Conservation (phyloP, 2,797 vertebrate genomes). For the Neosalanx taihuensis region DNA sequence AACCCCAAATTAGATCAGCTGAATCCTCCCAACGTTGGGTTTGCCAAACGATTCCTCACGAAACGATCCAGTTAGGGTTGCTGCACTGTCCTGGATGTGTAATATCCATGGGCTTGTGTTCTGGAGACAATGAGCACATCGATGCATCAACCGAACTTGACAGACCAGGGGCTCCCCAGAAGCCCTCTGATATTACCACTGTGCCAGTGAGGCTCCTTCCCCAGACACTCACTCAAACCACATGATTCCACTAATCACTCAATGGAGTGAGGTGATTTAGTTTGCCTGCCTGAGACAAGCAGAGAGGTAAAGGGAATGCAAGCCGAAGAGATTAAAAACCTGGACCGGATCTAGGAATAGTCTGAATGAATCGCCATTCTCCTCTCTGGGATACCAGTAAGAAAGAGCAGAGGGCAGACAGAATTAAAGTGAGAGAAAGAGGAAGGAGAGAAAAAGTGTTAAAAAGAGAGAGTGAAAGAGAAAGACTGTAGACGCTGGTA, state of each 20-base stretch:
- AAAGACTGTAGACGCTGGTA: neutral
- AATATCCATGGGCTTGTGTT: neutral
- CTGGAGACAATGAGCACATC: constrained; percentile 10
- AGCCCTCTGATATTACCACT: constrained; percentile 24
- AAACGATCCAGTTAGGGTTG: neutral
- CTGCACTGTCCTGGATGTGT: neutral
- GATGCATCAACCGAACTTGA: neutral
- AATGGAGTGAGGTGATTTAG: constrained; percentile 54
- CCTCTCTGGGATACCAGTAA: neutral
- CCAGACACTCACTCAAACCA: constrained; percentile 45
- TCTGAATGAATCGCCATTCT: neutral
- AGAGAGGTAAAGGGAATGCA: constrained; percentile 46
- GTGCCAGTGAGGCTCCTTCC: constrained; percentile 42
- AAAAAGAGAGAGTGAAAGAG: neutral
- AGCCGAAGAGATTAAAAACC: constrained; percentile 50
- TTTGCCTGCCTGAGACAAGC: constrained; percentile 40
- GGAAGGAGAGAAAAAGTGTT: constrained; percentile 5
- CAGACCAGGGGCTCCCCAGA: constrained; percentile 33
- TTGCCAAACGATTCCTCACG: no score
- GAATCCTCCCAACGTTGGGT: no score
- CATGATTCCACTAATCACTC: constrained; percentile 57
- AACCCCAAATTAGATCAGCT: no score
- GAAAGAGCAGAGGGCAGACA: neutral
- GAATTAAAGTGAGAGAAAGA: constrained; percentile 10
- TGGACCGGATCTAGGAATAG: constrained; percentile 28